These are phyloP conservation scores for Paratilapia polleni DNA, from an alignment of 2,113 vertebrate genomes.

Conservation along the genomic window DNA sequence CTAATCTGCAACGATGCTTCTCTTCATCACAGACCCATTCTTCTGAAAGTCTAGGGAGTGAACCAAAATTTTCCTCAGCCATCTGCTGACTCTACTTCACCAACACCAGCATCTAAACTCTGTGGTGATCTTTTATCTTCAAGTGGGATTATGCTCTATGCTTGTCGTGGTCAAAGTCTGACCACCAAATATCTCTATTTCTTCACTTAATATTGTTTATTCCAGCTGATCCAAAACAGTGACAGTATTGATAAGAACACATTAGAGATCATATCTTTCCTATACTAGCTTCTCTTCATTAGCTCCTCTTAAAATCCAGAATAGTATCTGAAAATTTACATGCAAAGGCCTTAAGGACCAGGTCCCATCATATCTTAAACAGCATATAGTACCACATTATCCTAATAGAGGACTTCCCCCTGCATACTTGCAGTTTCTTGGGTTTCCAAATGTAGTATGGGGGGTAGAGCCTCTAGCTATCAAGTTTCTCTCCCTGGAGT, in stretches of 20 bases:
- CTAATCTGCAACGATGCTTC: neutral
- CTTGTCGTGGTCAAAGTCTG: neutral
- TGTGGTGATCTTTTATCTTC: neutral
- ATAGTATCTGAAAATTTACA: neutral
- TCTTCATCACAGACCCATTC: neutral
- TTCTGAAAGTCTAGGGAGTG: fast-evolving
- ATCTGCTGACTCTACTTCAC: fast-evolving
- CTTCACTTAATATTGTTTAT: neutral
- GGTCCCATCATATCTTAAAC: neutral
- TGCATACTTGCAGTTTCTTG: too few relatives aligned
- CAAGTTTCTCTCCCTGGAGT: neutral
- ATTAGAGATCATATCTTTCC: fast-evolving
- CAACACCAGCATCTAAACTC: neutral
- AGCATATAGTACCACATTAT: neutral
- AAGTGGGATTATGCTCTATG: neutral
- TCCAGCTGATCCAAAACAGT: neutral
- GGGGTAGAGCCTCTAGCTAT: neutral
- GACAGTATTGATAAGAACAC: neutral
- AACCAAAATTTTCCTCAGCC: neutral
- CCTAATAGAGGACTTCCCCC: neutral
- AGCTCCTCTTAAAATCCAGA: neutral
- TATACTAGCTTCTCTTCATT: neutral
- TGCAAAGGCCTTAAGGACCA: neutral
- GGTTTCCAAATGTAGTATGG: neutral
- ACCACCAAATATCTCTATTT: neutral